A percentile compares a stretch with the other conserved stretches of the same genome.
Evolutionary conservation across 2,888 invertebrate species (phyloP).

Genomic region (Rhingia campestris): DNA sequence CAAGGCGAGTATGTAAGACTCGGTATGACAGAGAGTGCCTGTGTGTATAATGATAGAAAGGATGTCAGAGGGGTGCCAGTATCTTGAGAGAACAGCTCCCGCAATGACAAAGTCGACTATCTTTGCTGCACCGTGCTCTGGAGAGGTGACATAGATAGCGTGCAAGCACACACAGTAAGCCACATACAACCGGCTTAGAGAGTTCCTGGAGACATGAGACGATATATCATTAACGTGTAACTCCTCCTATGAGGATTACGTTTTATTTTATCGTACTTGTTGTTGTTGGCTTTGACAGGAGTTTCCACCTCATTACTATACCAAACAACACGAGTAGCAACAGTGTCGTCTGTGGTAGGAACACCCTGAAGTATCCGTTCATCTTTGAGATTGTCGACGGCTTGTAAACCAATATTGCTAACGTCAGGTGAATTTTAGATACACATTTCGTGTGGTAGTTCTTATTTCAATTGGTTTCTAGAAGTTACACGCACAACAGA

Average conservation of each 20-base stretch:
- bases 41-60: conserved; percentile 56
- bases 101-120: conserved; percentile 27
- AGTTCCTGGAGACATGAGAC: conserved; percentile 25
- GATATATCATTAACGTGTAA: conserved; percentile 60
- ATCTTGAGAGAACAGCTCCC: conserved; percentile 40
- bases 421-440: neutral
- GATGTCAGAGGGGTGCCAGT: conserved; percentile 52
- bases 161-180: conserved; percentile 2
- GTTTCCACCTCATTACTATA: conserved; percentile 62
- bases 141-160: conserved; percentile 14
- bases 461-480: no score
- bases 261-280: neutral
- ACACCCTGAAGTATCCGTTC: neutral
- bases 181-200: conserved; percentile 23
- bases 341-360: neutral
- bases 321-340: conserved; percentile 32
- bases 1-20: neutral
- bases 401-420: neutral
- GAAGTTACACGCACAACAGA: no score
- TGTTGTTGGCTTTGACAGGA: neutral
- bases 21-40: neutral
- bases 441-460: no score
- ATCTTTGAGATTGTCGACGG: neutral
- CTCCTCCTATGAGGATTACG: conserved; percentile 14
- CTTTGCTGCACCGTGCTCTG: conserved; percentile 17